phyloP scores from a whole-genome alignment of 2,113 vertebrate species.

The Acinonyx jubatus region DNA sequence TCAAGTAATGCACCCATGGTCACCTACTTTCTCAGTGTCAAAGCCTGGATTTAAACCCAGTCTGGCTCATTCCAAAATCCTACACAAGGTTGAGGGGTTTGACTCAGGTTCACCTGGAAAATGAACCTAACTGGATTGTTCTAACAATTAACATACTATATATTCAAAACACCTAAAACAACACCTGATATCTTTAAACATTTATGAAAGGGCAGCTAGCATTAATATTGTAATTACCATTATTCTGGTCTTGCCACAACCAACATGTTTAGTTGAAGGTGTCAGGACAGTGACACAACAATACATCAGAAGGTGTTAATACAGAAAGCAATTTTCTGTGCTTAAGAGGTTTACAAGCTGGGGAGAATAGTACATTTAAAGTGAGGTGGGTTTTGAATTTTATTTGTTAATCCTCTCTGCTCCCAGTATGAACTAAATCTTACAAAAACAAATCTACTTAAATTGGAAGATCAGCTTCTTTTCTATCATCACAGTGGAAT shows the following conservation, averaged over 20 bases:
- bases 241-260: background rate
- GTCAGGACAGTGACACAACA: background rate
- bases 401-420: background rate
- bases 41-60: background rate
- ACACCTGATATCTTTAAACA: background rate
- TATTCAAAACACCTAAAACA: background rate
- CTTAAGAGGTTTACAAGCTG: background rate
- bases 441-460: slow-evolving; percentile 19
- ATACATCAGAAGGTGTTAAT: background rate
- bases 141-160: background rate
- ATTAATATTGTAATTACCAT: background rate
- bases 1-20: background rate
- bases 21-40: background rate
- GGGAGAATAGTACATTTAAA: background rate
- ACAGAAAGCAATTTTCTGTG: slow-evolving; percentile 22
- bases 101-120: background rate
- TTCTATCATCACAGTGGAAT: background rate
- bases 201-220: background rate
- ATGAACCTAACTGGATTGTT: background rate
- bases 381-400: background rate
- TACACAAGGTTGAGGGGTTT: background rate
- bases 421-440: background rate
- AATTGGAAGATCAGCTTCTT: background rate
- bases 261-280: background rate
- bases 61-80: background rate